Percentiles rank a stretch among this genome's conserved stretches.
phyloP scores from a whole-genome alignment of 1,140 invertebrate species.

The Lamellibrachia luymesi region DNA sequence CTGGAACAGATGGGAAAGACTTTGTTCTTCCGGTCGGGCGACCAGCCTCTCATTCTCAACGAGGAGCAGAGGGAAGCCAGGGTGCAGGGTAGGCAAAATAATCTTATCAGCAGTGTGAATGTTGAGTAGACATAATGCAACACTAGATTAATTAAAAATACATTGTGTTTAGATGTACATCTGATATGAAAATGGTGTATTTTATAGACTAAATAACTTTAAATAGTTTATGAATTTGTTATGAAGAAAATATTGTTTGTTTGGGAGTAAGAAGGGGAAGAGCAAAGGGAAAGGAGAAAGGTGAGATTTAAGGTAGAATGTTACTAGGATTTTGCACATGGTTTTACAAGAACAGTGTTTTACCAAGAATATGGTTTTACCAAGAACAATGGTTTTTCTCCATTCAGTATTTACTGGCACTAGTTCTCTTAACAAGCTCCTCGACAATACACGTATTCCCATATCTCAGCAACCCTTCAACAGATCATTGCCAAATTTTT shows the following conservation, averaged over 20 bases:
- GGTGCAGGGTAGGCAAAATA: slow-evolving; percentile 42
- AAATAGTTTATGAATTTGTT: background rate
- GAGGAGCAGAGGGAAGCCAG: slow-evolving; percentile 58
- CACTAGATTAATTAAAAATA: background rate
- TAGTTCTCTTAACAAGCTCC: background rate
- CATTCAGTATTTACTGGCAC: background rate
- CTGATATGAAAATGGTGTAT: background rate
- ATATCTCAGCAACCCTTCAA: background rate
- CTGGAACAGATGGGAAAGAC: slow-evolving; percentile 60
- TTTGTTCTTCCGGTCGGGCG: slow-evolving; percentile 59
- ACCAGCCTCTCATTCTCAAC: slow-evolving; percentile 56
- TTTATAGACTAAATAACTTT: background rate
- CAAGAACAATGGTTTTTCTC: background rate
- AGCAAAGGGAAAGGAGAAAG: background rate
- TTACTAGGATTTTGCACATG: too few relatives aligned
- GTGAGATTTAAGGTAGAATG: background rate
- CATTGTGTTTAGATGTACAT: background rate
- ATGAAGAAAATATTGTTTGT: background rate
- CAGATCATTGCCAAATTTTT: too few relatives aligned
- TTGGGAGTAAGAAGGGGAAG: background rate
- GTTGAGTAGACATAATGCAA: background rate
- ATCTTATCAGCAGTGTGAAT: background rate
- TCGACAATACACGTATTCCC: too few relatives aligned
- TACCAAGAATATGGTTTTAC: too few relatives aligned
- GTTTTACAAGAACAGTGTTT: background rate